A percentile compares a stretch with the other conserved stretches of the same genome.
These are phyloP conservation scores for Nemotelus nigrinus DNA, from an alignment of 2,888 invertebrate species.

Conservation along the genomic window DNA sequence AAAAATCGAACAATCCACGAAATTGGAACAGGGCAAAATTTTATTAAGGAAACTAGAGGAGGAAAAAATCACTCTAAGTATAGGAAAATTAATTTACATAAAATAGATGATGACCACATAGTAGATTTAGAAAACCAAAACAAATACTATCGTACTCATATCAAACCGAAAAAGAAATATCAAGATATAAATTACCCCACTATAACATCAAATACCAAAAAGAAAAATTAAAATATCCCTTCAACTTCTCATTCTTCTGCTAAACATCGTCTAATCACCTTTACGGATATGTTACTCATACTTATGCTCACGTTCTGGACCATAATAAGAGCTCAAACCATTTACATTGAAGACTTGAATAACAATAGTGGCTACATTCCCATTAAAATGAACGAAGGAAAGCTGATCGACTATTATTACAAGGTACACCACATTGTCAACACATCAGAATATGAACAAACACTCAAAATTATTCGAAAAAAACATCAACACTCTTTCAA, in stretches of 20 bases:
- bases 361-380: conserved; percentile 17
- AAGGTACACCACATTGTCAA: conserved; percentile 6
- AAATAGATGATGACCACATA: conserved; percentile 35
- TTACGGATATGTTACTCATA: neutral
- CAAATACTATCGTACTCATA: conserved; percentile 28
- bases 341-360: conserved; percentile 4
- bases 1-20: neutral
- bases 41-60: conserved; percentile 39
- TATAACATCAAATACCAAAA: conserved; percentile 6
- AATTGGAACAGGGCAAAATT: conserved; percentile 31
- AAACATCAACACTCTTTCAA: neutral
- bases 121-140: neutral
- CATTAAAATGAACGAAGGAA: conserved; percentile 18
- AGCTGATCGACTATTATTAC: neutral
- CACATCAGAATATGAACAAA: conserved; percentile 2
- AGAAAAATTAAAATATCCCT: neutral
- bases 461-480: conserved; percentile 2
- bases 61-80: conserved; percentile 36
- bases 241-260: neutral
- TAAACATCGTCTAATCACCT: too few species aligned
- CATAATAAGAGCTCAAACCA: neutral
- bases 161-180: conserved; percentile 17
- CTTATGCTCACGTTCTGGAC: neutral
- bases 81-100: conserved; percentile 18
- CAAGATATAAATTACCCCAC: conserved; percentile 27